Evolutionary conservation across 2,113 vertebrate species (phyloP), one percentile per base, ranked within the genome.

Genomic region (Malurus alboscapulatus): DNA sequence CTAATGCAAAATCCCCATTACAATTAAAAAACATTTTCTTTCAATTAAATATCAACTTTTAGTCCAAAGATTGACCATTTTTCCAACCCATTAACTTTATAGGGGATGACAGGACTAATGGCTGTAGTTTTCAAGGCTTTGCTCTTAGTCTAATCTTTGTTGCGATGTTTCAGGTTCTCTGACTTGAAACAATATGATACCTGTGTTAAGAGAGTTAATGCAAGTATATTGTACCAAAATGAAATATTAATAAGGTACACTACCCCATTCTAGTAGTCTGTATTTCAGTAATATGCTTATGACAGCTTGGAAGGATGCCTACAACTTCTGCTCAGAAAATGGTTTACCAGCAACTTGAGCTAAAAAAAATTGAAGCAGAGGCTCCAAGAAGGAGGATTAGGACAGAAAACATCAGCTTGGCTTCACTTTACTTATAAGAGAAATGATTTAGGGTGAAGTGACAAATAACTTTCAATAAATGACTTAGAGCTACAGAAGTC

Each of bases 1-100:
- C 34, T 82, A 94, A 87, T 94, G 94, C 89, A 95, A 88, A 97
- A 92, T 92, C 61, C 78, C 95, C 83, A 85, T 95, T 97, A 93
- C 93, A 96, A 97, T 96, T 97, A 92, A 94, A 97, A 97, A 95
- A 82, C 93, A 95, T 97, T 97, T 96, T 88, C 86, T 97, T 98
- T 97, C 95, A 97, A 97, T 97, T 98, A 97, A 94, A 95, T 97
- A 96, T 84, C 92, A 97, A 97, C 93, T 97, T 97, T 96, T 92
- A 93, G 95, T 94, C 93, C 90, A 97, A 95, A 97, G 95, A 95
- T 75, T 96, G 93, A 97, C 92, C 96, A 77, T 95, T 97, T 97
- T 97, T 97, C 96, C 96, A 94, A 94, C 55, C 96, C 96, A 97
- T 96, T 97, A 97, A 95, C 88, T 97, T 97, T 92, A 96, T 97